These are phyloP conservation scores for Stichodactyla helianthus DNA, from an alignment of 64 coral and sea anemone species.

Conservation along the genomic window DNA sequence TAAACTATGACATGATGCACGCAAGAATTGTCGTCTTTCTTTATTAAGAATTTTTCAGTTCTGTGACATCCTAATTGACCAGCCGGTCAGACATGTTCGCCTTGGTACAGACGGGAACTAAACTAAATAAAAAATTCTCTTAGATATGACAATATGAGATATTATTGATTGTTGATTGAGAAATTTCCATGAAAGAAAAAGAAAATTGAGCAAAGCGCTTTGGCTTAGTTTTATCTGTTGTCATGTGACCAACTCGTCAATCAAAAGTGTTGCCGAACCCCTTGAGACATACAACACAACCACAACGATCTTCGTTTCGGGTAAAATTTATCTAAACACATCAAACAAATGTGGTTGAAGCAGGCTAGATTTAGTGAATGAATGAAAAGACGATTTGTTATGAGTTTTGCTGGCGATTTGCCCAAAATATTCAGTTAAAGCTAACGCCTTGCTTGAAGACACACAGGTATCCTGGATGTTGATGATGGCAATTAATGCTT, in stretches of 20 bases:
- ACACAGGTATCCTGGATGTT: not conserved
- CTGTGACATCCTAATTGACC: not conserved
- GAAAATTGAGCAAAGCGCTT: not conserved
- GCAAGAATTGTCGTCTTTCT: not conserved
- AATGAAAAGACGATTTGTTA: not conserved
- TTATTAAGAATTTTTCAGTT: not conserved
- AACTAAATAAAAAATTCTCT: not conserved
- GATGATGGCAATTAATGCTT: not conserved
- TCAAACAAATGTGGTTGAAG: not conserved
- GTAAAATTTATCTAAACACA: not conserved
- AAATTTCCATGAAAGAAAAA: not conserved
- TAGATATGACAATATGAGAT: not conserved
- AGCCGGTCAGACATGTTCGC: not conserved
- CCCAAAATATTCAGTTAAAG: not conserved
- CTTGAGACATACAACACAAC: not conserved
- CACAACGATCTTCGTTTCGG: not conserved
- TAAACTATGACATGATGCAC: not conserved
- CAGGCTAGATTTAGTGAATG: not conserved
- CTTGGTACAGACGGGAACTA: not conserved
- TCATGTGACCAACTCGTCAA: constrained; percentile 4
- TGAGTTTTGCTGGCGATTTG: not conserved
- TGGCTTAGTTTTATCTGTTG: not conserved
- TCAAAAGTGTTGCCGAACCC: not conserved
- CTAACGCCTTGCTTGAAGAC: not conserved
- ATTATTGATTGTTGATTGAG: not conserved